These are phyloP conservation scores for Forbesichthys agassizii DNA, from an alignment of 2,113 vertebrate genomes.

Conservation along the genomic window DNA sequence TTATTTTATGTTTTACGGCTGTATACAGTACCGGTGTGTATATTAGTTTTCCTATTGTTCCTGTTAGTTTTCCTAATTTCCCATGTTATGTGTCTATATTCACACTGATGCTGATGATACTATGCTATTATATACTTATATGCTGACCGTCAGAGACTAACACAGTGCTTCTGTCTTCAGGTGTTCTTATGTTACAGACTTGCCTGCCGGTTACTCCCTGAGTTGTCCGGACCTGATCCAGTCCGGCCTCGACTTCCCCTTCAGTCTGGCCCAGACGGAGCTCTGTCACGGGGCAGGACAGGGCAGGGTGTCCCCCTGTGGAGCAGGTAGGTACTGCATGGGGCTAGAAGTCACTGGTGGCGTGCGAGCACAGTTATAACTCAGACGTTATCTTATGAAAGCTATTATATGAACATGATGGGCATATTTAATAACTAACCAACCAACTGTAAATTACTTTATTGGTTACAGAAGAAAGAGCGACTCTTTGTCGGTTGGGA, in stretches of 20 bases:
- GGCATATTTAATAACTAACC: not conserved
- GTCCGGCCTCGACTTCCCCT: constrained; percentile 82
- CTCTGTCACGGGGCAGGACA: constrained; percentile 48
- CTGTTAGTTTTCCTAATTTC: too few species aligned
- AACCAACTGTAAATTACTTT: too few species aligned
- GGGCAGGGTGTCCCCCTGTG: constrained; percentile 83
- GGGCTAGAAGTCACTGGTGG: not conserved
- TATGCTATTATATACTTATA: too few species aligned
- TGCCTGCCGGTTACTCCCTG: constrained; percentile 82
- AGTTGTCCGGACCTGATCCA: constrained; percentile 77
- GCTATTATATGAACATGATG: not conserved
- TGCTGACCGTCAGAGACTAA: too few species aligned
- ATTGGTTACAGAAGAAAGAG: too few species aligned
- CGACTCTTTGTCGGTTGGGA: too few species aligned
- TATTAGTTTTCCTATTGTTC: too few species aligned
- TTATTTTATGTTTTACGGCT: too few species aligned
- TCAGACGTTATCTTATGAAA: too few species aligned
- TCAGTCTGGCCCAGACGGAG: constrained; percentile 78
- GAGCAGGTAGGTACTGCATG: constrained; percentile 79
- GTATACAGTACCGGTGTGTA: too few species aligned
- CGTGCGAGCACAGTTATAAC: not conserved
- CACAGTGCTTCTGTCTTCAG: constrained; percentile 58
- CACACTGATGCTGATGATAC: too few species aligned
- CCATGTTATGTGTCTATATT: too few species aligned
- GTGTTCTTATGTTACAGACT: constrained; percentile 72